Evolutionary conservation across 2,888 invertebrate genomes (phyloP), one percentile per base, ranked within the genome.

Genomic region (Epirrita christyi): DNA sequence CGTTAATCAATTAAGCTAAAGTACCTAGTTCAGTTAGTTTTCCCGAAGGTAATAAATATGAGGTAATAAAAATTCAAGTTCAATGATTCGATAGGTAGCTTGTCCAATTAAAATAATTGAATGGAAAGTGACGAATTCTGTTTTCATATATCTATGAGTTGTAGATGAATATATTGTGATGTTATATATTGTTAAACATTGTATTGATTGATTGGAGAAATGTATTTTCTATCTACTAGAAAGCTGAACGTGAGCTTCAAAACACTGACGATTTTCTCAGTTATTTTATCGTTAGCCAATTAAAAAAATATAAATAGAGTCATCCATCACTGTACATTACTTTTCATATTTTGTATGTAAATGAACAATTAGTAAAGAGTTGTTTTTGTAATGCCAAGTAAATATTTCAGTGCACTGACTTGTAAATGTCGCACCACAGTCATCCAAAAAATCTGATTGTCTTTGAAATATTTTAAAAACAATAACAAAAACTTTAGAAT

Each of bases 341-440:
- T 63, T 68, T 74, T 65, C 61, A 70, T 71, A 72, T 67, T 72
- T 75, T 53, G 45, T 29, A 47, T 43, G 37, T 54, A 43, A 57
- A 78, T 75, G 70, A 73, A 70, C 72, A 68, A 72, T 64, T 79
- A 72, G 71, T 84, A 81, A 73, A 73, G 70, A 73, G 72, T 73
- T 74, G 64, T 72, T 68, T 69, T 71, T 76, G 74, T 36, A 11
- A 11, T 73, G 70, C 63, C 72, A 76, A 66, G n/a, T n/a, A n/a
- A n/a, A 68, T 67, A 11, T 11, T 11, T 36, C 36, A 36, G 9
- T 36, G 36, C 11, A 36, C 36, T 11, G 36, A 36, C 36, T 36
- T 36, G 36, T 36, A 36, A 36, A 36, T 11, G 6, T 36, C 11
- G 11, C 36, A 11, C 1, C 8, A 9, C 32, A 9, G 32, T 7